A percentile compares a stretch with the other conserved stretches of the same genome.
Evolutionary conservation across 2,888 invertebrate species (phyloP).

Genomic region (Minunthozetes semirufus): DNA sequence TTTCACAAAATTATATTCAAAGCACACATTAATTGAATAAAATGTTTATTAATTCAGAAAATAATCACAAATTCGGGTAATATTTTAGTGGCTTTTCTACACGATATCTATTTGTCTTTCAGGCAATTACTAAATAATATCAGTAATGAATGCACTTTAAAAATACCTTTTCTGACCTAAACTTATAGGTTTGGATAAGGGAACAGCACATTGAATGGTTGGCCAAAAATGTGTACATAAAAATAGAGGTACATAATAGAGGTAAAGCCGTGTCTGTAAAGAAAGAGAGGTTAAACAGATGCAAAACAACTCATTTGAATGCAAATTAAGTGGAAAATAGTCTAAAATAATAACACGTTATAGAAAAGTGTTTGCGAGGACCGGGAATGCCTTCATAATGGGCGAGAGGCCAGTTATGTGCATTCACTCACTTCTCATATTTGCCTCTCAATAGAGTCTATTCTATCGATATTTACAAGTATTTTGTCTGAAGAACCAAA

Average conservation of each 20-base stretch:
- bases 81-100: no score
- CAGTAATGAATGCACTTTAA: background rate
- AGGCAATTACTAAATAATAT: background rate
- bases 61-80: no score
- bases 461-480: no score
- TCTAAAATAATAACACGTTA: conserved; percentile 6
- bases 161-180: background rate
- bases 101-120: background rate
- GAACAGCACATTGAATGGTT: background rate
- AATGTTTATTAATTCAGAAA: background rate
- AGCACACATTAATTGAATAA: background rate
- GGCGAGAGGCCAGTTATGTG: no score
- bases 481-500: no score
- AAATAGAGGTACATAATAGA: no score
- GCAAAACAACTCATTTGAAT: conserved; percentile 6
- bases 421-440: no score
- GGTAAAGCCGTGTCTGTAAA: no score
- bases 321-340: conserved; percentile 1
- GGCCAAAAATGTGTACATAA: background rate
- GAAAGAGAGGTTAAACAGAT: background rate
- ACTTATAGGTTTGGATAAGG: background rate
- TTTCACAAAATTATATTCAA: no score
- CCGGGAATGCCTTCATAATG: no score
- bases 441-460: no score
- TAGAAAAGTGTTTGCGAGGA: background rate